Evolutionary conservation across 2,113 vertebrate genomes (phyloP).

Genomic region (Neotoma lepida): DNA sequence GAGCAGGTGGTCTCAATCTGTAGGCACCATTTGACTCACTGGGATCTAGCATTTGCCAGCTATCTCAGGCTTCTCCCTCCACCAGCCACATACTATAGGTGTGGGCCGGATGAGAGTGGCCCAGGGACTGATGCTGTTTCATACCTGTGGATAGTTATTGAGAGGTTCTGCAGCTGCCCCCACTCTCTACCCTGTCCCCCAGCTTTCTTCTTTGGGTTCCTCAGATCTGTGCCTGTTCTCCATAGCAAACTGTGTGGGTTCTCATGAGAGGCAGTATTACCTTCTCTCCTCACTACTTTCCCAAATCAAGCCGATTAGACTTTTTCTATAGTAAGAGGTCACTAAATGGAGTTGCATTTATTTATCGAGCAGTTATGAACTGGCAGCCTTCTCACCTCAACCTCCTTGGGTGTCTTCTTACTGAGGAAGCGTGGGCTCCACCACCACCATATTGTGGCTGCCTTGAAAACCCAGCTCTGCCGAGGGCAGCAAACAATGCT

Average conservation of each 20-base stretch:
- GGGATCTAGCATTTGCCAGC: not conserved
- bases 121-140: not conserved
- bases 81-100: not conserved
- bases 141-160: not conserved
- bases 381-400: not conserved
- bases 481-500: not conserved
- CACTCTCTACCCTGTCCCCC: not conserved
- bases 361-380: not conserved
- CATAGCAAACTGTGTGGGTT: not conserved
- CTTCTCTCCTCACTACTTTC: not conserved
- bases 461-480: slow-evolving; percentile 1
- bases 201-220: not conserved
- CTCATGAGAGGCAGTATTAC: not conserved
- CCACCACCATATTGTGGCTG: not conserved
- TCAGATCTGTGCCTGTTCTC: not conserved
- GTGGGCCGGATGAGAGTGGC: not conserved
- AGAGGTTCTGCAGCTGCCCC: not conserved
- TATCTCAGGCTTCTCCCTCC: not conserved
- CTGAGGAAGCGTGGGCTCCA: not conserved
- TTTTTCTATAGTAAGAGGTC: not conserved
- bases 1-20: not conserved
- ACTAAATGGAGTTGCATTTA: not conserved
- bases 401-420: not conserved
- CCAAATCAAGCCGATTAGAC: not conserved
- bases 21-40: not conserved